A percentile compares a stretch with the other conserved stretches of the same genome.
Conservation (phyloP, 2,888 invertebrate species). For the Lycaena phlaeas region DNA sequence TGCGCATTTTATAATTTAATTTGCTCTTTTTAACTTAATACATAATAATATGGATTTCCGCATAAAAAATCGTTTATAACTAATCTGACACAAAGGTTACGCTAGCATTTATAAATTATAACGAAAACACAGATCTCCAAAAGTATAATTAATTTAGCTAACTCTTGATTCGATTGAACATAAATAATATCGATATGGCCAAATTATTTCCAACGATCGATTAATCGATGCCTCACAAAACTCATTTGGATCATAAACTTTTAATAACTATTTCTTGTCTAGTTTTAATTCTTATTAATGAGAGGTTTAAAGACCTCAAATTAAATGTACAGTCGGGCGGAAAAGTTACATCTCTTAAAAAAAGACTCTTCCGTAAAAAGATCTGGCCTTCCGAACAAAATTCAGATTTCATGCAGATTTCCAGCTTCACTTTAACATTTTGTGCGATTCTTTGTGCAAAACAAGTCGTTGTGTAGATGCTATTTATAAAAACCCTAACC, state of each 20-base stretch:
- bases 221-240: not conserved
- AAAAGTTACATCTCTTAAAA: too few relatives aligned
- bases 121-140: not conserved
- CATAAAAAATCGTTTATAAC: too few relatives aligned
- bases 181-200: not conserved
- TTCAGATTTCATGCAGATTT: too few relatives aligned
- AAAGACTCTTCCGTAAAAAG: too few relatives aligned
- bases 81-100: constrained; percentile 1
- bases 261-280: not conserved
- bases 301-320: not conserved
- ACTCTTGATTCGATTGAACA: not conserved
- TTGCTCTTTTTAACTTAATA: too few relatives aligned
- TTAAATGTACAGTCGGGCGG: not conserved
- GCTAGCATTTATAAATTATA: not conserved
- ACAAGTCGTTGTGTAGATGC: too few relatives aligned
- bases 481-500: too few relatives aligned
- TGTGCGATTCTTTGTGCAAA: too few relatives aligned
- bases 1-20: too few relatives aligned
- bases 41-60: too few relatives aligned
- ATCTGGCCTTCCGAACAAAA: too few relatives aligned
- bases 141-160: constrained; percentile 2
- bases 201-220: not conserved
- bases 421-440: too few relatives aligned
- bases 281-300: not conserved
- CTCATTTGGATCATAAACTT: constrained; percentile 1